phyloP scores from a whole-genome alignment of 2,113 vertebrate genomes.

The Pseudorasbora parva region DNA sequence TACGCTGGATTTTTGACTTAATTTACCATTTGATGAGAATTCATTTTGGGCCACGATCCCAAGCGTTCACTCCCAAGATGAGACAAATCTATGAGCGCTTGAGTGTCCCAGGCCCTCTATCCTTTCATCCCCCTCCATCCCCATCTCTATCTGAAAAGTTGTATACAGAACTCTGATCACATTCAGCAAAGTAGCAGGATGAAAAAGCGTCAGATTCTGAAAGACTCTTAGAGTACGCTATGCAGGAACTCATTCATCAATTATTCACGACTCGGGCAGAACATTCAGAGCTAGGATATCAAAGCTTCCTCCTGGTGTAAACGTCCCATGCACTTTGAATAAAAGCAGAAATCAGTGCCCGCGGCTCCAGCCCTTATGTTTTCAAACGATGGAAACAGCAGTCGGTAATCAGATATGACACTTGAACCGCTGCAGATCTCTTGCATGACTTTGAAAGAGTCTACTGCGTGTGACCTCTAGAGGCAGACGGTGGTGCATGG shows the following conservation, averaged over 20 bases:
- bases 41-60: neutral
- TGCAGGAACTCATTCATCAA: conserved; percentile 51
- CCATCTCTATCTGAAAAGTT: conserved; percentile 26
- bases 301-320: conserved; percentile 53
- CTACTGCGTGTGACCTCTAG: conserved; percentile 48
- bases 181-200: conserved; percentile 23
- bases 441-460: conserved; percentile 31
- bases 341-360: conserved; percentile 40
- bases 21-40: conserved; percentile 4
- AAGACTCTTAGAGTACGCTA: conserved; percentile 32
- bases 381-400: conserved; percentile 54
- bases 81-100: neutral
- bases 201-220: conserved; percentile 44
- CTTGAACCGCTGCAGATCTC: conserved; percentile 21
- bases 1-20: neutral
- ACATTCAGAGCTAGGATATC: conserved; percentile 50
- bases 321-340: conserved; percentile 44
- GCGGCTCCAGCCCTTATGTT: conserved; percentile 38
- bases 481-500: neutral
- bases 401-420: conserved; percentile 51
- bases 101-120: neutral
- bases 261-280: conserved; percentile 52
- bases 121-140: neutral
- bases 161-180: conserved; percentile 16
- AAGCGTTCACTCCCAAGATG: neutral